Base-by-base conservation (phyloP, 1,140 invertebrate genomes). In the Listronotus oregonensis region DNA sequence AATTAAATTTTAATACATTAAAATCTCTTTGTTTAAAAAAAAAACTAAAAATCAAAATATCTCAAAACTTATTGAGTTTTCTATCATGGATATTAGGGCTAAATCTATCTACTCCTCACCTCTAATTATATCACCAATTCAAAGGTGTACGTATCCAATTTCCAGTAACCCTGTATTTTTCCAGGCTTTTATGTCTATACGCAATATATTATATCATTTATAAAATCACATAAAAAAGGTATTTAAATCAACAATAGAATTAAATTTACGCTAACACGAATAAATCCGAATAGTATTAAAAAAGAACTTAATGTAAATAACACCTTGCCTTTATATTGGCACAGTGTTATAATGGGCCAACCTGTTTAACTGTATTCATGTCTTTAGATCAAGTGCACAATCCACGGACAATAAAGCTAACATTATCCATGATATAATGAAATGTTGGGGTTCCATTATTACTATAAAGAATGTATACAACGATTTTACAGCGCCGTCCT, bases 351-450 rank as follows among this genome's bases (percentile, higher is more conserved):
- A 74, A 74, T 74, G 64, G 72, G 68, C 55, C 71, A 72, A 74
- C 73, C 73, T 74, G 73, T 74, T 74, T 74, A 74, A 73, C 73
- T 73, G 71, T 73, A 74, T 74, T 74, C 73, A 67, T 66, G 69
- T 74, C 73, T 74, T 74, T 71, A 68, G 70, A 73, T 74, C 73
- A 73, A 74, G 73, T 74, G 73, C 71, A 74, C 71, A 74, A 74
- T 74, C 73, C 73, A 69, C 62, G 71, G 71, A 74, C 71, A 74
- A 74, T 74, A 54, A 65, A 59, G 60, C 67, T 11, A 73, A 73
- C 73, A 71, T 74, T 74, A 74, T 74, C 73, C 71, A 64, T 43
- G 71, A 70, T 69, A 74, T 74, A 74, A 74, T 73, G 70, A 74
- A 74, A 74, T 73, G 73, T 71, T 73, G 69, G 71, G 73, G 73